Evolutionary conservation across 2,113 vertebrate genomes (phyloP).

Genomic region (Rutilus rutilus): DNA sequence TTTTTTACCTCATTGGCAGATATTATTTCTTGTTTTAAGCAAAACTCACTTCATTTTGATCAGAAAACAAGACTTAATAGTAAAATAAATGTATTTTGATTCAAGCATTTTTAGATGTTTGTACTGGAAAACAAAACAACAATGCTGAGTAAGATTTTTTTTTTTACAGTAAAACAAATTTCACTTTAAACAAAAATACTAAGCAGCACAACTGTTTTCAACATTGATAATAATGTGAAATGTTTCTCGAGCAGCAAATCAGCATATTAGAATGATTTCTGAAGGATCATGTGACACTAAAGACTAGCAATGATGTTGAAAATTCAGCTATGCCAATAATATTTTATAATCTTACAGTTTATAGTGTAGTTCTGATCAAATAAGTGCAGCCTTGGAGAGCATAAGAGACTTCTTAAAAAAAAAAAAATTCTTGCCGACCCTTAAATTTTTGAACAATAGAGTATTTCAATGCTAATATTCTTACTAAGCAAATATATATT

Average conservation of each 20-base stretch:
- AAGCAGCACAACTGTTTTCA: neutral
- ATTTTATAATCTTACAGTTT: neutral
- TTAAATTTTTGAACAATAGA: neutral
- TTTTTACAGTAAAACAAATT: neutral
- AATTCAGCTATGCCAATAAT: neutral
- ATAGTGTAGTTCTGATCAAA: neutral
- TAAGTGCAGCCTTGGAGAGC: neutral
- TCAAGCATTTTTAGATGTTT: neutral
- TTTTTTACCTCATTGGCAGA: neutral
- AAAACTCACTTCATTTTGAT: neutral
- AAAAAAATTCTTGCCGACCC: neutral
- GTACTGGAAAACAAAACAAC: too few relatives aligned
- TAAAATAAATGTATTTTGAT: neutral
- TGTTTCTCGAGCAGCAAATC: neutral
- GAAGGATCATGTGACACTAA: neutral
- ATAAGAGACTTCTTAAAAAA: neutral
- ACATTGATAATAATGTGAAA: neutral
- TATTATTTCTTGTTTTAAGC: neutral
- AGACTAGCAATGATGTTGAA: neutral
- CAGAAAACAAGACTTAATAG: neutral
- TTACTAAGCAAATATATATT: neutral
- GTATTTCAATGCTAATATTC: neutral
- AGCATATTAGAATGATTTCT: neutral
- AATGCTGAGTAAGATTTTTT: neutral
- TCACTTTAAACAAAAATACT: neutral